These are phyloP conservation scores for Sceloporus tristichus DNA, from an alignment of 2,113 vertebrate species.

Conservation along the genomic window DNA sequence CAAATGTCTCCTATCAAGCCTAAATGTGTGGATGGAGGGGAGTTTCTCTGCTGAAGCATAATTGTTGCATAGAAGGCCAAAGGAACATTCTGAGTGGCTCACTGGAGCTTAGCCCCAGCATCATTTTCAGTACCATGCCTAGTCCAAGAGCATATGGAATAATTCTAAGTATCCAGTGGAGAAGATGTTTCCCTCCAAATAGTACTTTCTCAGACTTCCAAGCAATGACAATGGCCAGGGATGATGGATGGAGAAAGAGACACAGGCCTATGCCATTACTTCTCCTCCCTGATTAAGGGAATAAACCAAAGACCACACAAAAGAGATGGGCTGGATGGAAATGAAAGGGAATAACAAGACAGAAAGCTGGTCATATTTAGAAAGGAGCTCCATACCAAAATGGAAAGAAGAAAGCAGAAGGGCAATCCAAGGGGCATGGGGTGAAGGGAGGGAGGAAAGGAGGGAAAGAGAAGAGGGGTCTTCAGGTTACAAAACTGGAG, in stretches of 20 bases:
- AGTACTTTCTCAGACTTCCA: neutral
- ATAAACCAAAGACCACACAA: too few species aligned
- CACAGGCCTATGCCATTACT: too few species aligned
- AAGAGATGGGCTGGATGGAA: too few species aligned
- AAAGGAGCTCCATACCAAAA: neutral
- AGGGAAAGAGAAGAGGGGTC: too few species aligned
- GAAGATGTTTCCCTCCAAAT: neutral
- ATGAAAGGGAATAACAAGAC: too few species aligned
- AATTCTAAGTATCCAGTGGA: too few species aligned
- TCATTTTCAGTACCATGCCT: too few species aligned
- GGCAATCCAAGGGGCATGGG: too few species aligned
- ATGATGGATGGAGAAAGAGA: neutral
- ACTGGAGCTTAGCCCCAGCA: neutral
- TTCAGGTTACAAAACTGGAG: neutral
- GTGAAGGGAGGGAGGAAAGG: too few species aligned
- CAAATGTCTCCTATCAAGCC: neutral
- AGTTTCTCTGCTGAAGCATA: neutral
- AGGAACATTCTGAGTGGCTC: neutral
- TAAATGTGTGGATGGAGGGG: too few species aligned
- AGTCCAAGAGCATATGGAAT: too few species aligned
- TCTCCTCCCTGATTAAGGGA: too few species aligned
- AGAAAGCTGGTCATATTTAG: neutral
- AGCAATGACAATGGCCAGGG: neutral
- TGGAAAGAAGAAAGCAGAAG: neutral
- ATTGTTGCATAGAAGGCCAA: neutral